Conservation (phyloP, 2,113 vertebrate species). For the Saimiri boliviensis region DNA sequence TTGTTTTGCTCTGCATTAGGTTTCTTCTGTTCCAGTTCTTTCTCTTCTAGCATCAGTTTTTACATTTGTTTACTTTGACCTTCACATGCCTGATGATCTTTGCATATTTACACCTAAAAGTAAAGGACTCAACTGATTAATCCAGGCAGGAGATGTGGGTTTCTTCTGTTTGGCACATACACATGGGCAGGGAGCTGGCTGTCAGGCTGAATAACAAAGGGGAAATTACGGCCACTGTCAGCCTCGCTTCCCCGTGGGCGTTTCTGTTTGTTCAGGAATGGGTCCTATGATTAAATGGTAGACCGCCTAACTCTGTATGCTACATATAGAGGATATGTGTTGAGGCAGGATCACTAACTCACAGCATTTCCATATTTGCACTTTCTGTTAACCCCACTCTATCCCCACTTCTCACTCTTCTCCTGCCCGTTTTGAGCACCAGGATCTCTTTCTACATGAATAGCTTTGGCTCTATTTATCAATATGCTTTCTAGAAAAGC, state of each 20-base stretch:
- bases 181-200: background rate
- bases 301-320: background rate
- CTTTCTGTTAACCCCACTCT: background rate
- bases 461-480: background rate
- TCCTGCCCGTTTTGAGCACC: background rate
- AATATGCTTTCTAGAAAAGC: background rate
- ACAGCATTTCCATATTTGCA: background rate
- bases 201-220: background rate
- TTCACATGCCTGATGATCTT: background rate
- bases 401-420: background rate
- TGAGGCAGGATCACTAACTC: background rate
- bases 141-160: background rate
- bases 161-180: background rate
- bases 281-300: background rate
- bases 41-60: background rate
- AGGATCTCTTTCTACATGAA: background rate
- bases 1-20: background rate
- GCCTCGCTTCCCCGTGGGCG: rapidly evolving
- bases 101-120: background rate
- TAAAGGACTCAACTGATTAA: background rate
- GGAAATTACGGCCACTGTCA: background rate
- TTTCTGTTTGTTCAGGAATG: background rate
- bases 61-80: background rate
- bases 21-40: background rate
- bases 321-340: background rate